phyloP scores from a whole-genome alignment of 2,888 invertebrate species.

The Rhamnusium bicolor region DNA sequence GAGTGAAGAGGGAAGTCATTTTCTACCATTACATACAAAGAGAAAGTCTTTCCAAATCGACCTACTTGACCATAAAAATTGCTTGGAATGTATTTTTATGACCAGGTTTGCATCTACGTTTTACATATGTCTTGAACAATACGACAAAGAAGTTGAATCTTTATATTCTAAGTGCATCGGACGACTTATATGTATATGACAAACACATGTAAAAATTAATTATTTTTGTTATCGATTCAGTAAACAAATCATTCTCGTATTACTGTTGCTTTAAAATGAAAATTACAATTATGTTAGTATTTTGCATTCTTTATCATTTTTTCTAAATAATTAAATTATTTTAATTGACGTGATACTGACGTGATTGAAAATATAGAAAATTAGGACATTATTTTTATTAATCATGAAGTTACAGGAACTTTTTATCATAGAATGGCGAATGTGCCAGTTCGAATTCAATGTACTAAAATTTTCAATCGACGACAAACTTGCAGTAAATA shows the following conservation, averaged over 20 bases:
- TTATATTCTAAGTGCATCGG: background rate
- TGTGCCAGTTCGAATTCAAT: no score
- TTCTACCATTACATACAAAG: constrained; percentile 54
- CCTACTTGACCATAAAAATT: constrained; percentile 61
- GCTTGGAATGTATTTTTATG: constrained; percentile 29
- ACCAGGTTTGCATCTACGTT: background rate
- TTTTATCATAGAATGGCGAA: no score
- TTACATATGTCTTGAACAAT: background rate
- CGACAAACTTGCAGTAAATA: no score
- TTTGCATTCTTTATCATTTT: no score
- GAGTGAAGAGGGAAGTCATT: constrained; percentile 24
- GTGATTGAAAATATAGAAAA: no score
- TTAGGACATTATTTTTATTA: no score
- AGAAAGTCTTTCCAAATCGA: constrained; percentile 64
- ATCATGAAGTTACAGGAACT: no score
- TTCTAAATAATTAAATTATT: no score
- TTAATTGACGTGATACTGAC: no score
- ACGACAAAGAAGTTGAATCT: background rate
- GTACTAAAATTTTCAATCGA: no score
- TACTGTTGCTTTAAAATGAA: no score
- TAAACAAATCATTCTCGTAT: background rate
- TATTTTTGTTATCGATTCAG: background rate
- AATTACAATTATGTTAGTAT: no score
- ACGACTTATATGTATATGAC: background rate
- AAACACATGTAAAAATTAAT: background rate